Conservation (phyloP, 1,140 invertebrate species). For the Ganaspis sp. region DNA sequence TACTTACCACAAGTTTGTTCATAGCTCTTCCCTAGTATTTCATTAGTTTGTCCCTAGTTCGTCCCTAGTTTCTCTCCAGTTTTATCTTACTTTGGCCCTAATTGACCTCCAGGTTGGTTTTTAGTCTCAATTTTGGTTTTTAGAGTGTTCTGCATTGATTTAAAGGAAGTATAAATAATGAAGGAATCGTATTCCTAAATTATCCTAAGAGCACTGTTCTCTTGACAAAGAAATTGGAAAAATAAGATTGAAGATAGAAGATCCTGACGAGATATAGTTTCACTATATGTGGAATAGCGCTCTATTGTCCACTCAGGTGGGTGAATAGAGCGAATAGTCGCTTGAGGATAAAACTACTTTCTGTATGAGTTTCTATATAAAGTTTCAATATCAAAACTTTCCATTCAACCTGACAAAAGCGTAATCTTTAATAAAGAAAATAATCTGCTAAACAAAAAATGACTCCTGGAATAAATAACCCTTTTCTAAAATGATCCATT, state of each 20-base stretch:
- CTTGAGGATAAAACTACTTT: conserved; percentile 1
- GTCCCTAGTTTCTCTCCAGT: too few relatives aligned
- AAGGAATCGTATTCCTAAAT: neutral
- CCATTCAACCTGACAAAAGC: neutral
- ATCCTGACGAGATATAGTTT: neutral
- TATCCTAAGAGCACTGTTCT: neutral
- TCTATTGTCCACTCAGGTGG: neutral
- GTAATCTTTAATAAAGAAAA: conserved; percentile 9
- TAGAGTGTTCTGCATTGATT: too few relatives aligned
- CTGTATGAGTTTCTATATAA: conserved; percentile 1
- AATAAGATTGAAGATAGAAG: conserved; percentile 1
- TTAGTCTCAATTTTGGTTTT: too few relatives aligned
- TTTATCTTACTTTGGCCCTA: too few relatives aligned
- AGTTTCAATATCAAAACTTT: conserved; percentile 26
- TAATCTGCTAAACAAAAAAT: neutral
- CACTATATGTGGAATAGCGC: neutral
- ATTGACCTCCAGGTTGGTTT: too few relatives aligned
- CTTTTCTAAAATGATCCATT: neutral
- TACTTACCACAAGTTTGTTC: too few relatives aligned
- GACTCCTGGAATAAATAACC: neutral
- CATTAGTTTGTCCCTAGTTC: too few relatives aligned
- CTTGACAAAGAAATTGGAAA: neutral
- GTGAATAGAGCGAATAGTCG: conserved; percentile 1
- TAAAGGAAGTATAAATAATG: neutral
- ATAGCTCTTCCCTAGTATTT: too few relatives aligned